Percentiles rank a stretch among this genome's conserved stretches.
Evolutionary conservation across 2,797 vertebrate genomes (phyloP).

Genomic region (Chrysocyon brachyurus): DNA sequence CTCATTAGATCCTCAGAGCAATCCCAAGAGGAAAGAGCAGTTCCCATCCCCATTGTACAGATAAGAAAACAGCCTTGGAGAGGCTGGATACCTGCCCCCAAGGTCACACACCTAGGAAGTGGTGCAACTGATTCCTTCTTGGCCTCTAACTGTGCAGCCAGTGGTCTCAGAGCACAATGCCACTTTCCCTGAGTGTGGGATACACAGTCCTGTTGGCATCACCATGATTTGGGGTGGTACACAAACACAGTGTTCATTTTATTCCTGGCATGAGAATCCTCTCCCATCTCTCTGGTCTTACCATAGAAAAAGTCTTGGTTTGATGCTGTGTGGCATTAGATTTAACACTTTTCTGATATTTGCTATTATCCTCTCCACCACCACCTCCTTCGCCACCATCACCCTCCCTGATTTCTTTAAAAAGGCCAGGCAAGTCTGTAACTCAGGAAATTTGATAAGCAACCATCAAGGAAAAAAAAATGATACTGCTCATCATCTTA

Average conservation of each 20-base stretch:
- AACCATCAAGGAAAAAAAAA: background rate
- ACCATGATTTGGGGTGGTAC: background rate
- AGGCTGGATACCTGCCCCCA: background rate
- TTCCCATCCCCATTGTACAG: background rate
- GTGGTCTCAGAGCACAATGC: background rate
- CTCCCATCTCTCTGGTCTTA: background rate
- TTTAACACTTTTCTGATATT: background rate
- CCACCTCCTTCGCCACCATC: background rate
- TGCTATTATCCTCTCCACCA: background rate
- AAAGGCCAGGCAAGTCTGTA: background rate
- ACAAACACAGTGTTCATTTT: background rate
- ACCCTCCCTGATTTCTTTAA: background rate
- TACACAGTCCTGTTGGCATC: too few species aligned
- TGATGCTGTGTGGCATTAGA: background rate
- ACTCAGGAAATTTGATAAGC: background rate
- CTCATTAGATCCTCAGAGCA: background rate
- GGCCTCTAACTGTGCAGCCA: too few species aligned
- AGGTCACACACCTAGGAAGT: background rate
- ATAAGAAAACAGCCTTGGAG: background rate
- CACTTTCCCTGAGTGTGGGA: too few species aligned
- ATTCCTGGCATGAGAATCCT: background rate
- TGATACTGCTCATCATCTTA: background rate
- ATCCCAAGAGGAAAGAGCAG: background rate
- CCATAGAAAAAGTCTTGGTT: background rate
- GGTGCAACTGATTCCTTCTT: background rate